These are phyloP conservation scores for Catamblyrhynchus diadema DNA, from an alignment of 2,797 vertebrate genomes.

Conservation along the genomic window DNA sequence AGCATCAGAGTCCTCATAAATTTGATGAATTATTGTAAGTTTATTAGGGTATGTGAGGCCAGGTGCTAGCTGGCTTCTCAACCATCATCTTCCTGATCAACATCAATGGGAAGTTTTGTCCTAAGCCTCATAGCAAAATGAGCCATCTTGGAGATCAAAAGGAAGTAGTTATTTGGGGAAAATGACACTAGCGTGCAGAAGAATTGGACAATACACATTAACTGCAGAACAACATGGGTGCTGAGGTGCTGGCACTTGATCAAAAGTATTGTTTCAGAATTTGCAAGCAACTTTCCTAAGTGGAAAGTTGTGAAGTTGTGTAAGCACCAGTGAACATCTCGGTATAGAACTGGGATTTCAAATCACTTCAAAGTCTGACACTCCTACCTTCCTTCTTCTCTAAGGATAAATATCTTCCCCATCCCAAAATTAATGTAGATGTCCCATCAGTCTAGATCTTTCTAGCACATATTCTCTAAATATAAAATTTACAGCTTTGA, in stretches of 20 bases:
- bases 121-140: background rate
- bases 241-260: background rate
- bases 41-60: background rate
- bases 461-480: background rate
- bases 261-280: background rate
- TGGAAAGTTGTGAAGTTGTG: background rate
- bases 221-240: background rate
- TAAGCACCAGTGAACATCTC: background rate
- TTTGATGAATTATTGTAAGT: background rate
- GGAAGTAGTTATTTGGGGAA: background rate
- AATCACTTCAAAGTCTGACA: accelerated
- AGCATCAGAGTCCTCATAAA: background rate
- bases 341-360: background rate
- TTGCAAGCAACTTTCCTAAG: background rate
- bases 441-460: background rate
- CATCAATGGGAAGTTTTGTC: background rate
- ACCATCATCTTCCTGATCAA: background rate
- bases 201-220: background rate
- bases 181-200: background rate
- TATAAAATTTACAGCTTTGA: background rate
- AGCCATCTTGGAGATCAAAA: background rate
- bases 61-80: background rate
- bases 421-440: background rate
- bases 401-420: background rate
- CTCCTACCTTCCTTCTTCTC: background rate